These are phyloP conservation scores for Rhopalosiphum nymphaeae DNA, from an alignment of 2,888 invertebrate genomes.

Conservation along the genomic window DNA sequence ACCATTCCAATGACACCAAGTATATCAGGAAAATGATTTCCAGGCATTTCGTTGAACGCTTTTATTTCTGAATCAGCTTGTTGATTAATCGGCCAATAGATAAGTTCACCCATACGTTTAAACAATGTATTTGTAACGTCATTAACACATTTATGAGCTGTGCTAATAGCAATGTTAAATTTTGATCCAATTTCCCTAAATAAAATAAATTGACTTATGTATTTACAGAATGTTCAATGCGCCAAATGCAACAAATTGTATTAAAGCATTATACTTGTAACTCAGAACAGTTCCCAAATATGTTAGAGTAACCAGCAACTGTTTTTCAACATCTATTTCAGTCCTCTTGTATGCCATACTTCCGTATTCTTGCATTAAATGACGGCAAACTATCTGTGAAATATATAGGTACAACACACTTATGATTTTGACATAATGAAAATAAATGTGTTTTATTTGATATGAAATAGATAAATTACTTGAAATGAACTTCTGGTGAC, in stretches of 20 bases:
- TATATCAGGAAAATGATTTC: slow-evolving; percentile 49
- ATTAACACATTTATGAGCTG: slow-evolving; percentile 59
- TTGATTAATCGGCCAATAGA: slow-evolving; percentile 53
- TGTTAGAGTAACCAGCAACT: slow-evolving; percentile 45
- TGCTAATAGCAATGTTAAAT: slow-evolving; percentile 53
- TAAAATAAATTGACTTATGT: neutral
- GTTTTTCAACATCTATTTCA: slow-evolving; percentile 55
- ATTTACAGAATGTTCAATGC: neutral
- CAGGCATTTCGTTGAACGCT: slow-evolving; percentile 43
- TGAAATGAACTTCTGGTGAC: slow-evolving; percentile 56
- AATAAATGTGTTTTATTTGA: neutral
- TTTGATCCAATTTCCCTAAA: slow-evolving; percentile 49
- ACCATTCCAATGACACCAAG: slow-evolving; percentile 59
- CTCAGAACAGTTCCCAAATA: slow-evolving; percentile 55
- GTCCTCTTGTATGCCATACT: slow-evolving; percentile 26
- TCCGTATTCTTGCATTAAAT: slow-evolving; percentile 51
- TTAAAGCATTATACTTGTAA: slow-evolving; percentile 43
- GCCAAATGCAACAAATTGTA: neutral
- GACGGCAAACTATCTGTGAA: slow-evolving; percentile 31
- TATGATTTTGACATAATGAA: neutral
- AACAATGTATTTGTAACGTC: slow-evolving; percentile 49
- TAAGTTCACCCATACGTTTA: slow-evolving; percentile 48
- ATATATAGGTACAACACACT: neutral
- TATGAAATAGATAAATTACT: slow-evolving; percentile 25
- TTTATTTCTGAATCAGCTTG: slow-evolving; percentile 47